phyloP scores from a whole-genome alignment of 2,797 vertebrate species.

The Zenarchopterus dispar region DNA sequence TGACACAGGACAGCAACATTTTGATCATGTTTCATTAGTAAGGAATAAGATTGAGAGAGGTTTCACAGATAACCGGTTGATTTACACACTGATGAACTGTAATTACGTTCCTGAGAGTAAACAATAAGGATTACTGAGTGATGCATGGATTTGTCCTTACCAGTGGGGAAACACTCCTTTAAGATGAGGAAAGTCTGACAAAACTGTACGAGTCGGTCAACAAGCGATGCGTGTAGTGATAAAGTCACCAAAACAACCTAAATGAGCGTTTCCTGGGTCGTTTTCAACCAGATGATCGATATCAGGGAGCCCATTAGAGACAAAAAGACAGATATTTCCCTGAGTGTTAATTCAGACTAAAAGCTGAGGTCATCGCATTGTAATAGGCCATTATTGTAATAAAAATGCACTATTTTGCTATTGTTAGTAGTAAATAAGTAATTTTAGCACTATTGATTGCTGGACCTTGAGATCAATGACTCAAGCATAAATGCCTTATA shows the following conservation, averaged over 20 bases:
- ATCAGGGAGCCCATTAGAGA: no score
- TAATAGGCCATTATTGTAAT: no score
- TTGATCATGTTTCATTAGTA: slow-evolving; percentile 2
- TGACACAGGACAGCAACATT: background rate
- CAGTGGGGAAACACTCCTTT: background rate
- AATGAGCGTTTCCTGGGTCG: no score
- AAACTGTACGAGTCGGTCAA: background rate
- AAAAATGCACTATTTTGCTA: no score
- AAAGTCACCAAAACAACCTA: background rate
- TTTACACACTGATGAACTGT: background rate
- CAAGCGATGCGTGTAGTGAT: background rate
- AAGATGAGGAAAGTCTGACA: slow-evolving; percentile 1
- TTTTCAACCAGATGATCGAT: no score
- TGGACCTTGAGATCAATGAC: no score
- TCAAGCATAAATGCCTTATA: no score
- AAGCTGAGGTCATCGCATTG: no score
- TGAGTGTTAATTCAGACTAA: no score
- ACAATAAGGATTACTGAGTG: slow-evolving; percentile 3
- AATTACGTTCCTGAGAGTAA: slow-evolving; percentile 13
- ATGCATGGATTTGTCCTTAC: background rate
- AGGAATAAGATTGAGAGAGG: background rate
- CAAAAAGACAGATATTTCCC: no score
- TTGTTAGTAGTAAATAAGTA: no score
- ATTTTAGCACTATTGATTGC: no score
- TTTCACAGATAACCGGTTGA: background rate